phyloP scores from a whole-genome alignment of 1,140 invertebrate genomes.

The Prorops nasuta region DNA sequence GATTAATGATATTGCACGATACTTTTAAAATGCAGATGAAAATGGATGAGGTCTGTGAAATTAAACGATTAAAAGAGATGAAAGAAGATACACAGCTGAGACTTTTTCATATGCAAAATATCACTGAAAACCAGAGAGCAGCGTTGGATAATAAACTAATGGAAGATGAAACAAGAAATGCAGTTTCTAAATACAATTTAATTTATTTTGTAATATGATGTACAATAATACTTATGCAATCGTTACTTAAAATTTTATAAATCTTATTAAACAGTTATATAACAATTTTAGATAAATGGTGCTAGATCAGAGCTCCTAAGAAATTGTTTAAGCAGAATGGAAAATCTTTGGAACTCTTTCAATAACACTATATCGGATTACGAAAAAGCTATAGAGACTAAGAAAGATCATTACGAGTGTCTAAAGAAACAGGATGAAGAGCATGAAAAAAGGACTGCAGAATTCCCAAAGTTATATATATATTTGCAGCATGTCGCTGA shows the following conservation, averaged over 20 bases:
- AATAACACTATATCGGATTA: slow-evolving; percentile 38
- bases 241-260: neutral
- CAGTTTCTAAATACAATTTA: slow-evolving; percentile 37
- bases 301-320: slow-evolving; percentile 24
- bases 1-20: slow-evolving; percentile 57
- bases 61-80: slow-evolving; percentile 28
- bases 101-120: slow-evolving; percentile 32
- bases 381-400: slow-evolving; percentile 33
- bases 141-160: slow-evolving; percentile 28
- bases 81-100: slow-evolving; percentile 24
- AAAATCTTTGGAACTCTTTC: slow-evolving; percentile 34
- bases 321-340: slow-evolving; percentile 27
- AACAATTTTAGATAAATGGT: slow-evolving; percentile 35
- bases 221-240: slow-evolving; percentile 1
- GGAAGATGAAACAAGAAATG: slow-evolving; percentile 35
- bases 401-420: slow-evolving; percentile 48
- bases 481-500: slow-evolving; percentile 34
- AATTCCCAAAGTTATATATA: slow-evolving; percentile 35
- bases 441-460: slow-evolving; percentile 21
- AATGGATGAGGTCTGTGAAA: slow-evolving; percentile 22
- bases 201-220: slow-evolving; percentile 37
- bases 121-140: slow-evolving; percentile 30
- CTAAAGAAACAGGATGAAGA: slow-evolving; percentile 44
- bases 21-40: slow-evolving; percentile 55
- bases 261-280: slow-evolving; percentile 8